Evolutionary conservation across 2,113 vertebrate genomes (phyloP), one percentile per base, ranked within the genome.

Genomic region (Thomomys bottae): DNA sequence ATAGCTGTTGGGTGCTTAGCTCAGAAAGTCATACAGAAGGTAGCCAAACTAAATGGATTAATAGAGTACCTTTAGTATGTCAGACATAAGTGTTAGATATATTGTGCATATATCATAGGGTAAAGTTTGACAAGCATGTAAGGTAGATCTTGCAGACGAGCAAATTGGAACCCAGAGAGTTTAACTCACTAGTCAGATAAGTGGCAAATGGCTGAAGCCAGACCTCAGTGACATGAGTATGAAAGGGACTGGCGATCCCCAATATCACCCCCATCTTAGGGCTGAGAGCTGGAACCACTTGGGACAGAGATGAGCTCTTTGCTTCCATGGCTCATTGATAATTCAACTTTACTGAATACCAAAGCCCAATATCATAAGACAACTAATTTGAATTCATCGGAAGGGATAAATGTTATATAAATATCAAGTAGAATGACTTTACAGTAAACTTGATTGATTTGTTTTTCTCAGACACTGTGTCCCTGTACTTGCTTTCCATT

Each of bases 221-320:
- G n/a, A 17, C 12, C 10, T 7, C 38, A 15, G 18, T 2, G 9
- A 5, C 3, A 61, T 49, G 8, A 5, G 6, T 7, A 30, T 32
- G 30, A 49, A 40, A 10, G 66, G 36, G 5, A 68, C 42, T 15
- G 11, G 5, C 12, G 61, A 18, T 24, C 18, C 11, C 61, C 54
- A 8, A 0, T 0, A 28, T 26, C 5, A 54, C 0, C 26, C 10
- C n/a, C 23, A 2, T n/a, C 14, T n/a, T 14, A 18, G 0, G 11
- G 32, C 30, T 4, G 0, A 42, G 9, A 4, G n/a, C 73, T 20
- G 36, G 57, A n/a, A 45, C 49, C 15, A 2, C 6, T 3, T 24
- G 21, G 30, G 54, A 30, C 8, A 54, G 10, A n/a, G 78, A 4
- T 0, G 20, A 68, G 30, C 23, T 38, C 18, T 59, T 54, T 14